Evolutionary conservation across 2,888 invertebrate species (phyloP), one percentile per base, ranked within the genome.

Genomic region (Calameuta idolon): DNA sequence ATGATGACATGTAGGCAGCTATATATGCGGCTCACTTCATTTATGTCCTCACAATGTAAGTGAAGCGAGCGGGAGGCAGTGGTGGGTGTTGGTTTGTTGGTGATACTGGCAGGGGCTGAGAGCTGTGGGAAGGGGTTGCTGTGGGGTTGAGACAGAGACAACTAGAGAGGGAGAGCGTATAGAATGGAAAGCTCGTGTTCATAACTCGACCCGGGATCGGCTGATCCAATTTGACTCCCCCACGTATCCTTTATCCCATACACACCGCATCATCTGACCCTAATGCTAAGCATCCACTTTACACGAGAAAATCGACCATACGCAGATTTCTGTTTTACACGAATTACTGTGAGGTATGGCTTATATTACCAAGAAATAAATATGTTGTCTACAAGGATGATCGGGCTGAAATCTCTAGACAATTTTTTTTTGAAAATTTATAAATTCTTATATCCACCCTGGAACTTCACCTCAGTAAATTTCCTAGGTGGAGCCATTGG

Each of bases 141-240:
- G 55, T 2, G 55, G 9, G 55, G 23, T 23, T 23, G 55, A 55
- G 55, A 55, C 23, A 23, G 23, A 55, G 23, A 55, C 23, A 55
- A 9, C 55, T 1, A 55, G 23, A 55, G 23, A 55, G 23, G 23
- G 55, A 55, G 23, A 23, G 23, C 2, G 23, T 55, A 55, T 55
- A 55, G 55, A 23, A 55, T 23, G 23, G 55, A 55, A 55, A 76
- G 73, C 75, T 82, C 82, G 82, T 82, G 86, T 85, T 87, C 83
- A 85, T 84, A 87, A 87, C 84, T 83, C 86, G 86, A 86, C 81
- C 83, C 82, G 79, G 82, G 84, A 86, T 87, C 86, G 82, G 83
- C 82, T 84, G 85, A 87, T 85, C 85, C 83, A 87, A 87, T 87
- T 87, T 87, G 84, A 84, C 83, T 85, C 80, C 79, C 83, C 81